Percentiles rank a stretch among this genome's conserved stretches.
Evolutionary conservation across 2,888 invertebrate species (phyloP).

Genomic region (Callyntrura sp.): DNA sequence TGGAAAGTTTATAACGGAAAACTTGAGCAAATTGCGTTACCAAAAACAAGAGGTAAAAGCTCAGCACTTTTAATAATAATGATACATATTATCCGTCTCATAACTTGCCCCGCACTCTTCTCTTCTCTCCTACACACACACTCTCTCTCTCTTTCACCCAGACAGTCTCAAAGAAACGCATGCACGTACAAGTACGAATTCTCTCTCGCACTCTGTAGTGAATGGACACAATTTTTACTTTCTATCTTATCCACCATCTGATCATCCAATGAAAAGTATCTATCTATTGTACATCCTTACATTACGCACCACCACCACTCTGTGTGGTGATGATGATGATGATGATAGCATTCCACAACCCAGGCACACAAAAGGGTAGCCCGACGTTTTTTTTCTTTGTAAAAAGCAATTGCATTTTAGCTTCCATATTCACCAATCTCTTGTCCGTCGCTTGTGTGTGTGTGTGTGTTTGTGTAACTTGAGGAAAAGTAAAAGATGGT

Average conservation of each 20-base stretch:
- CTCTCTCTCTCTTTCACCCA: too few species aligned
- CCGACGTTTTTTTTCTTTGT: conserved; percentile 20
- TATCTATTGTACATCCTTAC: neutral
- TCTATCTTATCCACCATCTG: conserved; percentile 39
- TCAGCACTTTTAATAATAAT: conserved; percentile 14
- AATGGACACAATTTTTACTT: conserved; percentile 30
- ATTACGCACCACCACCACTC: conserved; percentile 37
- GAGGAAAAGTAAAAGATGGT: conserved; percentile 21
- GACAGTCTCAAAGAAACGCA: neutral
- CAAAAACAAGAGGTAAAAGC: conserved; percentile 22
- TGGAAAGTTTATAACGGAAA: neutral
- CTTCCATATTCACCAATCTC: neutral
- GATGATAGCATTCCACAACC: conserved; percentile 15
- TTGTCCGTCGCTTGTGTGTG: neutral
- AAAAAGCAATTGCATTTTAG: neutral
- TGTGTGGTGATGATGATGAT: neutral
- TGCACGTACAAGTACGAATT: neutral
- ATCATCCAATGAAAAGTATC: conserved; percentile 30
- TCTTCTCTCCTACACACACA: too few species aligned
- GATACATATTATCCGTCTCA: too few species aligned
- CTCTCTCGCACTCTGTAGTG: neutral
- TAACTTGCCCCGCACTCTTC: neutral
- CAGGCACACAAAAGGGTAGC: conserved; percentile 36
- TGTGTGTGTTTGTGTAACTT: conserved; percentile 3
- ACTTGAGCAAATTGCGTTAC: conserved; percentile 18